Base-by-base conservation (phyloP, 2,797 vertebrate species). In the Trachurus trachurus region DNA sequence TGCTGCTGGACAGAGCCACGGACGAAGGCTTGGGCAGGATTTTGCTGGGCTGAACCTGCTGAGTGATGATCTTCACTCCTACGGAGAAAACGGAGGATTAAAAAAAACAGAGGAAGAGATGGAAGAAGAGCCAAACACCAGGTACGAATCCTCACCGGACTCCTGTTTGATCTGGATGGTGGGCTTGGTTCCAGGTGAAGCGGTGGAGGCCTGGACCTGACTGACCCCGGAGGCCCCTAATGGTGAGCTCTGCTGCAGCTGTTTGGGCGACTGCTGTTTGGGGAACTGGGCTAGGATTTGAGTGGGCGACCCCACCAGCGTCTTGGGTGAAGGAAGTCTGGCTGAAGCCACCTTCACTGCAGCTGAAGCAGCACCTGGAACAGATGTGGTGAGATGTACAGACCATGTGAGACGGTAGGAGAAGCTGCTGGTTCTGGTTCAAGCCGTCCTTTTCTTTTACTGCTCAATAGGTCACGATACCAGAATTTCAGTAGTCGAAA, bases 21-120 rank as follows among this genome's bases (percentile, higher is more conserved):
- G 96, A 95, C 54, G 98, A 96, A n/a, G 98, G 98, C 81, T 99
- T 99, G 73, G 98, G 98, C 76, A 99, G 95, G 92, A 99, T 99
- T 94, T 99, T 99, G 93, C 98, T 99, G 88, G 98, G 98, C 89
- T 99, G 98, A 81, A 99, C 96, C 95, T 99, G 98, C 86, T 99
- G 98, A 64, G 98, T 99, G 95, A 99, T 99, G 77, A 99, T 99
- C 95, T 99, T 99, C 87, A 99, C 98, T 82, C 98, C 98, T 99
- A 91, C 42, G 15, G 34, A 22, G 1, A 34, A 0, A n/a, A 31
- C 7, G 42, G 13, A 44, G 5, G 42, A 44, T 44, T 13, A 44
- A 44, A 44, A 44, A 44, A 44, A 11, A 19, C 6, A n/a, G 13
- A 44, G 13, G 13, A 15, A 13, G 22, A 11, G 3, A 42, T 1